phyloP scores from a whole-genome alignment of 2,888 invertebrate species.

The Drosophila falleni region DNA sequence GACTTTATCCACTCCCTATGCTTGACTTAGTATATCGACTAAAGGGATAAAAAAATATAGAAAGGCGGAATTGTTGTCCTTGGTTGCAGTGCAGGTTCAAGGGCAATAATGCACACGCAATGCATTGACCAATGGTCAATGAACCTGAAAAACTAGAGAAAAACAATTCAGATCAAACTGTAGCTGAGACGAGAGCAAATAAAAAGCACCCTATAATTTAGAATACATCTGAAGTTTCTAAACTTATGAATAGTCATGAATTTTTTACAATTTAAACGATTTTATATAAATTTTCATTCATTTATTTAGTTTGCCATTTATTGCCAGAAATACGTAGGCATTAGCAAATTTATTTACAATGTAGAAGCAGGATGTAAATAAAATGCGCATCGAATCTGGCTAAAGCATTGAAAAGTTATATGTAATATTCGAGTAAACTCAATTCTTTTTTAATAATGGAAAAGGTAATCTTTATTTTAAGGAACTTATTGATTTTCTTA shows the following conservation, averaged over 20 bases:
- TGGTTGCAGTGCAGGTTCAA: slow-evolving; percentile 5
- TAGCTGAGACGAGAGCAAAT: too few relatives aligned
- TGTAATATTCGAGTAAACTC: not conserved
- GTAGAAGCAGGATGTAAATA: not conserved
- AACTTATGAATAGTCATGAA: not conserved
- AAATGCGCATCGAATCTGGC: not conserved
- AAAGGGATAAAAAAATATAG: not conserved
- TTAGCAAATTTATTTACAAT: too few relatives aligned
- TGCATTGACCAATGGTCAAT: slow-evolving; percentile 7
- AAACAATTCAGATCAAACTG: not conserved
- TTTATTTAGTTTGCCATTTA: too few relatives aligned
- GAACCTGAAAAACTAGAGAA: not conserved
- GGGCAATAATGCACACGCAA: slow-evolving; percentile 3
- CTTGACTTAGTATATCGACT: not conserved
- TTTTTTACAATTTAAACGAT: not conserved
- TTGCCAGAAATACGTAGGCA: too few relatives aligned
- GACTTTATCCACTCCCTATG: not conserved
- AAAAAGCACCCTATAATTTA: not conserved
- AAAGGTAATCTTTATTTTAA: not conserved
- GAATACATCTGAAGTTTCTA: not conserved
- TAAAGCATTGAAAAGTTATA: not conserved
- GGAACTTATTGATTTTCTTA: not conserved
- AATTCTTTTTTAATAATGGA: not conserved
- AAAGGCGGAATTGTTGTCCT: not conserved
- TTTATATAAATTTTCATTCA: not conserved